Conservation (phyloP, 2,888 invertebrate genomes). For the Smittia sp. region DNA sequence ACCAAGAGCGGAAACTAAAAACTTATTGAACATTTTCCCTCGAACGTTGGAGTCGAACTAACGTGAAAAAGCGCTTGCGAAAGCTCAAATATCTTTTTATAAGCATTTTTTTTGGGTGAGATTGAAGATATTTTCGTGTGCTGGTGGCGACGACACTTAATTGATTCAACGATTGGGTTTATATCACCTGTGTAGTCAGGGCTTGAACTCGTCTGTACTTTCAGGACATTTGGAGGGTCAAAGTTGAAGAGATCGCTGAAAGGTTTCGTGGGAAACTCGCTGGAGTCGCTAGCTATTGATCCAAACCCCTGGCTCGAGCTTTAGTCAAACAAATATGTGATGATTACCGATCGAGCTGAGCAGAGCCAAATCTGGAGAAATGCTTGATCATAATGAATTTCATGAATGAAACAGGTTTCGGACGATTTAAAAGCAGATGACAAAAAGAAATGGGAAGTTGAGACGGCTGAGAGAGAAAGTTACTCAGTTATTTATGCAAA, state of each 20-base stretch:
- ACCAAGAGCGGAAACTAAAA: slow-evolving; percentile 5
- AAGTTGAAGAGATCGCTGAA: too few relatives aligned
- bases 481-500: not conserved
- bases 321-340: too few relatives aligned
- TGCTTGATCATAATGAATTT: too few relatives aligned
- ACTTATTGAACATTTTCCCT: slow-evolving; percentile 13
- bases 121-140: not conserved
- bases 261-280: too few relatives aligned
- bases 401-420: not conserved
- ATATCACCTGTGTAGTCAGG: not conserved
- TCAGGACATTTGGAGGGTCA: too few relatives aligned
- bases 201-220: too few relatives aligned
- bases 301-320: too few relatives aligned
- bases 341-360: too few relatives aligned
- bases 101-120: not conserved
- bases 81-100: slow-evolving; percentile 31
- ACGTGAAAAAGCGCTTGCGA: slow-evolving; percentile 27
- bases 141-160: slow-evolving; percentile 22
- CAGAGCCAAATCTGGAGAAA: too few relatives aligned
- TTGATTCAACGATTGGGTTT: not conserved
- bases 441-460: not conserved
- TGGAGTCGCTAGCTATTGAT: too few relatives aligned
- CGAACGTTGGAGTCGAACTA: slow-evolving; percentile 17
- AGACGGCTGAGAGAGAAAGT: not conserved
- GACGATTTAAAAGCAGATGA: not conserved